Evolutionary conservation across 2,888 invertebrate species (phyloP).

Genomic region (Lottia scabra): DNA sequence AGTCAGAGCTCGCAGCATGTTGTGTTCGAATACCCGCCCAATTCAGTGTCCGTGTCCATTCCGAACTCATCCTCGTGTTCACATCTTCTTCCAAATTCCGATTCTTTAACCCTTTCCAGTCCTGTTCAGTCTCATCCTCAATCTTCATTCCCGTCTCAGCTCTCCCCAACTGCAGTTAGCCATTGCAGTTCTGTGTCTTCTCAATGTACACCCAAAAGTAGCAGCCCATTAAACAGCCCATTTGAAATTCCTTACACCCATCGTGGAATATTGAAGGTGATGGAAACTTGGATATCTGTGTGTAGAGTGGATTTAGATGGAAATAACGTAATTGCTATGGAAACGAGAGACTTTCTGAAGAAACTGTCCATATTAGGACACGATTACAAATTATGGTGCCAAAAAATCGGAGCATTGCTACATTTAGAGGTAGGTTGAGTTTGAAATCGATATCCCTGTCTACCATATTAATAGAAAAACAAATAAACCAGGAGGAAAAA

Average conservation of each 20-base stretch:
- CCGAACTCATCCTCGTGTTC: constrained; percentile 22
- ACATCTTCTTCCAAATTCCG: constrained; percentile 14
- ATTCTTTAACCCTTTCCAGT: constrained; percentile 26
- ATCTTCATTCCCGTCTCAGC: constrained; percentile 26
- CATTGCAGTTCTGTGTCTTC: constrained; percentile 26
- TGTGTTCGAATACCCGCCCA: constrained; percentile 49
- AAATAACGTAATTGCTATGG: constrained; percentile 68
- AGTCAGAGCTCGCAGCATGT: constrained; percentile 53
- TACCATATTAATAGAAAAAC: neutral
- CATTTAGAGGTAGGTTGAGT: constrained; percentile 62
- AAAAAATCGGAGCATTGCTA: constrained; percentile 56
- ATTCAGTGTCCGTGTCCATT: constrained; percentile 14
- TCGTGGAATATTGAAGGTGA: constrained; percentile 61
- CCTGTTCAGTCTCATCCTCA: constrained; percentile 14
- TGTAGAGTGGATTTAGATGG: constrained; percentile 64
- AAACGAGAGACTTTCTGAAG: constrained; percentile 73
- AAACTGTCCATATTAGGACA: constrained; percentile 72
- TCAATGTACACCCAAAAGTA: constrained; percentile 27
- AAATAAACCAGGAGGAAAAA: neutral
- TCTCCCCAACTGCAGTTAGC: constrained; percentile 27
- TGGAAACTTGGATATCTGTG: constrained; percentile 65
- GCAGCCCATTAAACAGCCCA: constrained; percentile 39
- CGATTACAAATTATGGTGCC: constrained; percentile 72
- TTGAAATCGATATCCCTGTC: neutral
- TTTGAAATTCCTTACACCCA: constrained; percentile 63